Conservation (phyloP, 1,140 invertebrate species). For the Drosophila kepulauana region DNA sequence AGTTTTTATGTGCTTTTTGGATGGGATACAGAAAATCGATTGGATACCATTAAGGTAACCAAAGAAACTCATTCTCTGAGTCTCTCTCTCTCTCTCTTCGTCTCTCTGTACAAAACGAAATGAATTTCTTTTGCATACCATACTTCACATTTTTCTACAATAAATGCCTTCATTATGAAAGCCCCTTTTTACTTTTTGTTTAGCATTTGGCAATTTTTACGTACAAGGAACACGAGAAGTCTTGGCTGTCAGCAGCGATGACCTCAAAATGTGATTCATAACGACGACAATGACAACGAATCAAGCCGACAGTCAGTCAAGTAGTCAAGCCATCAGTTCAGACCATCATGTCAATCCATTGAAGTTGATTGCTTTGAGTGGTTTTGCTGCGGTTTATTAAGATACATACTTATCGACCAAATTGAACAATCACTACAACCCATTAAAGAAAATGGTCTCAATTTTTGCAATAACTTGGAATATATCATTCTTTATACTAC, state of each 20-base stretch:
- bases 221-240: conserved; percentile 30
- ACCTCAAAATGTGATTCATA: conserved; percentile 54
- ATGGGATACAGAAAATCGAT: conserved; percentile 63
- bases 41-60: conserved; percentile 66
- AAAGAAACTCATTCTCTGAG: conserved; percentile 18
- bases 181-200: conserved; percentile 1
- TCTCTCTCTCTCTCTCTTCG: conserved; percentile 2
- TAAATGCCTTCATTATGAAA: conserved; percentile 19
- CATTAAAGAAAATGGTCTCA: conserved; percentile 36
- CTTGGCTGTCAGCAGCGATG: conserved; percentile 16
- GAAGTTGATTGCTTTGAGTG: conserved; percentile 51
- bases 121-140: conserved; percentile 19
- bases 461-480: conserved; percentile 16
- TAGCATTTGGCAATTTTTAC: conserved; percentile 7
- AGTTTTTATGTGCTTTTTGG: conserved; percentile 48
- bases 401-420: conserved; percentile 43
- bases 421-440: conserved; percentile 38
- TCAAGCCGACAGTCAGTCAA: conserved; percentile 27
- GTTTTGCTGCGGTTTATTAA: conserved; percentile 43
- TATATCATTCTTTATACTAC: neutral
- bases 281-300: conserved; percentile 40
- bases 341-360: conserved; percentile 41
- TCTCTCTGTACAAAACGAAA: conserved; percentile 2
- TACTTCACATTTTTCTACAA: conserved; percentile 21
- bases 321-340: conserved; percentile 12